Percentiles rank a stretch among this genome's conserved stretches.
These are phyloP conservation scores for Otus sunia DNA, from an alignment of 2,113 vertebrate genomes.

Conservation along the genomic window DNA sequence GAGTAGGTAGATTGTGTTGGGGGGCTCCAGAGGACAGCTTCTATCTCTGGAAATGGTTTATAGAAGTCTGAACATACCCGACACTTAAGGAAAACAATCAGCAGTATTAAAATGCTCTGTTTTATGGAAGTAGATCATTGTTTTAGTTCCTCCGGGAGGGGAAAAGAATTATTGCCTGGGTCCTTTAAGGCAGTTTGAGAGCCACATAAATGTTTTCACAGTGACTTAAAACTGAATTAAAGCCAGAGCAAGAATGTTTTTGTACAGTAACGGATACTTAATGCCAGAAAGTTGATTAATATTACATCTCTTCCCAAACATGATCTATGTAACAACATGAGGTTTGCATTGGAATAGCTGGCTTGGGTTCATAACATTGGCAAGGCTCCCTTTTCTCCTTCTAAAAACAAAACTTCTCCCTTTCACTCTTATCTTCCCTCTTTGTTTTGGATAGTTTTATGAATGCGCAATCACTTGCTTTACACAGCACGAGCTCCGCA, in stretches of 20 bases:
- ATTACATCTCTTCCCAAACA: conserved; percentile 43
- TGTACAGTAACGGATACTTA: conserved; percentile 60
- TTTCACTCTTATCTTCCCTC: conserved; percentile 24
- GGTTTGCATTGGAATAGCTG: conserved; percentile 64
- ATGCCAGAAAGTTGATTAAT: conserved; percentile 64
- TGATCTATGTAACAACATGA: conserved; percentile 52
- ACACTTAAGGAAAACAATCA: not conserved
- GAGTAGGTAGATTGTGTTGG: not conserved
- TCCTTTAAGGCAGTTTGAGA: conserved; percentile 65
- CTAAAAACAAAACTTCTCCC: conserved; percentile 46
- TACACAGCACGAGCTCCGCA: not conserved
- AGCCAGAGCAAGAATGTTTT: conserved; percentile 70
- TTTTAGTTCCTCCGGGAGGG: conserved; percentile 25
- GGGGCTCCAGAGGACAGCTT: not conserved
- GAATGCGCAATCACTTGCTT: not conserved
- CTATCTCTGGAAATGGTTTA: not conserved
- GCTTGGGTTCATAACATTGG: conserved; percentile 18
- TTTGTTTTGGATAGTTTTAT: not conserved
- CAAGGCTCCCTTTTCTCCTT: conserved; percentile 40
- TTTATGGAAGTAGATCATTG: conserved; percentile 35
- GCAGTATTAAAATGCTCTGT: conserved; percentile 15
- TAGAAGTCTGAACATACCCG: not conserved
- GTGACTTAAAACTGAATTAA: conserved; percentile 70
- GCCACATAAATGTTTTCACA: conserved; percentile 70
- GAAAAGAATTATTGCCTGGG: conserved; percentile 52